Conservation (phyloP, 2,888 invertebrate genomes). For the Strigamia crassipes region DNA sequence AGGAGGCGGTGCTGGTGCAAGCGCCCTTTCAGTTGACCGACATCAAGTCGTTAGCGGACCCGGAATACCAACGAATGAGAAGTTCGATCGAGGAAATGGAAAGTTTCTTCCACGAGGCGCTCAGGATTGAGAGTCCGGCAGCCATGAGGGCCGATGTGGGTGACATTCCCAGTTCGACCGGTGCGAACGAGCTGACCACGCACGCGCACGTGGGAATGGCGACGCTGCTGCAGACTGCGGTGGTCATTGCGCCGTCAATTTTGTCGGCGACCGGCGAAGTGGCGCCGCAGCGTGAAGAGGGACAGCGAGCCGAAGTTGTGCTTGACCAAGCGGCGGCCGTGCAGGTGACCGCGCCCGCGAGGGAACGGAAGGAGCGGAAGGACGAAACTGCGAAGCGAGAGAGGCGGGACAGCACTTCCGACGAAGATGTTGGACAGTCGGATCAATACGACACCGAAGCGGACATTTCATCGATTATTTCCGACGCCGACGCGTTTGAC, state of each 20-base stretch:
- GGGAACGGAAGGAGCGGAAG: background rate
- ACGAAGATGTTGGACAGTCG: slow-evolving; percentile 47
- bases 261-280: slow-evolving; percentile 14
- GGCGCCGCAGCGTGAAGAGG: background rate
- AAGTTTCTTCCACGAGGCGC: slow-evolving; percentile 11
- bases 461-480: slow-evolving; percentile 46
- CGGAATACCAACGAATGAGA: background rate
- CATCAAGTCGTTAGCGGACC: slow-evolving; percentile 6
- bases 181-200: background rate
- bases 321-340: slow-evolving; percentile 30
- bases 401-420: slow-evolving; percentile 28
- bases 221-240: background rate
- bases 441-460: slow-evolving; percentile 50
- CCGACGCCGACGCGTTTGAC: slow-evolving; percentile 31
- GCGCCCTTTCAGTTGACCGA: slow-evolving; percentile 39
- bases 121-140: background rate
- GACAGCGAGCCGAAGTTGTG: slow-evolving; percentile 29
- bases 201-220: background rate
- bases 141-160: background rate
- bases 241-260: background rate
- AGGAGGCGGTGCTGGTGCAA: slow-evolving; percentile 47
- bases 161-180: background rate
- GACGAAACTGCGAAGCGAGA: background rate
- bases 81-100: background rate
- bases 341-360: background rate